Conservation (phyloP, 2,113 vertebrate species). For the Eubucco bourcierii region DNA sequence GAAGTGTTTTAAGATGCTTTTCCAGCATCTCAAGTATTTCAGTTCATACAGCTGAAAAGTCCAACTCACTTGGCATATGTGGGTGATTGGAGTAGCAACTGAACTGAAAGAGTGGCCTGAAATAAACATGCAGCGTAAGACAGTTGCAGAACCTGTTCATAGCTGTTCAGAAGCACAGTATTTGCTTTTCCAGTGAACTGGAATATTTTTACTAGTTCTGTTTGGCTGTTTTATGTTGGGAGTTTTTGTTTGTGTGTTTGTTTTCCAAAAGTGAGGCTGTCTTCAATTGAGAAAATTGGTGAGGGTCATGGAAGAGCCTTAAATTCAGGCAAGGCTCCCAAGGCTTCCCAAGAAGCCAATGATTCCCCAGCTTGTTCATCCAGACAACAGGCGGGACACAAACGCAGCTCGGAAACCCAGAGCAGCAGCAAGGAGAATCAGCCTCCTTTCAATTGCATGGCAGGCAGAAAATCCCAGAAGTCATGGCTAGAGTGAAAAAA, state of each 20-base stretch:
- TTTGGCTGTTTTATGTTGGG: background rate
- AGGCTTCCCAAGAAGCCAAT: background rate
- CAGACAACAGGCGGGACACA: background rate
- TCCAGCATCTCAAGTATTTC: background rate
- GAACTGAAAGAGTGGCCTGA: background rate
- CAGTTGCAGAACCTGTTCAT: background rate
- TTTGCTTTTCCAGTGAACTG: background rate
- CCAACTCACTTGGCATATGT: background rate
- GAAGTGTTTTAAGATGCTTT: background rate
- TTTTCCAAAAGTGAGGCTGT: background rate
- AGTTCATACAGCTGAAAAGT: background rate
- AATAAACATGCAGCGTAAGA: background rate
- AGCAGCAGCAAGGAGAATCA: background rate
- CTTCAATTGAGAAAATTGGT: background rate
- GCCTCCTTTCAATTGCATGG: background rate
- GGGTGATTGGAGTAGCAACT: background rate
- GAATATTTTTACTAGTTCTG: background rate
- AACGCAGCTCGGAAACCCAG: background rate
- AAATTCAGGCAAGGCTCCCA: background rate
- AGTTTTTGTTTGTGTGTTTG: background rate
- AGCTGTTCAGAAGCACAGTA: background rate
- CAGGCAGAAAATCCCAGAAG: background rate
- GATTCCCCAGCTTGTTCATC: accelerated
- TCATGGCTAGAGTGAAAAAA: background rate
- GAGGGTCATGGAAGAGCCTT: background rate